Evolutionary conservation across 1,140 invertebrate species (phyloP).

Genomic region (Pseudoatta argentina): DNA sequence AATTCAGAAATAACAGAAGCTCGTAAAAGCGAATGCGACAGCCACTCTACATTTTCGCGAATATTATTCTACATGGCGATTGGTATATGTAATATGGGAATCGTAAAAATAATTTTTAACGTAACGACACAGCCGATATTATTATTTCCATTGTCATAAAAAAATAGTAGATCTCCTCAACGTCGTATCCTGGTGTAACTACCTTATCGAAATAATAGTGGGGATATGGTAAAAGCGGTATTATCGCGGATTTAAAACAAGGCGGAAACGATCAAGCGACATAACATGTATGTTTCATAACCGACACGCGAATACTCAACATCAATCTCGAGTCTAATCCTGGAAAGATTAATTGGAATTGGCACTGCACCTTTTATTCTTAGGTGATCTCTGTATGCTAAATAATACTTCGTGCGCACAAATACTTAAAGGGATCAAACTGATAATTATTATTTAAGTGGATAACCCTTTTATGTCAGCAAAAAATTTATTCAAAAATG

Average conservation of each 20-base stretch:
- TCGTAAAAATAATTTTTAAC: constrained; percentile 28
- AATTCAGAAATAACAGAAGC: constrained; percentile 28
- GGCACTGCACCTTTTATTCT: constrained; percentile 48
- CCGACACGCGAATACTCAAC: constrained; percentile 52
- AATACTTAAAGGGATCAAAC: neutral
- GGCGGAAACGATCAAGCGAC: constrained; percentile 56
- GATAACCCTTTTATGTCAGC: neutral
- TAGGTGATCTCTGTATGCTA: constrained; percentile 20
- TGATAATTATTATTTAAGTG: constrained; percentile 24
- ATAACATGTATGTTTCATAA: constrained; percentile 58
- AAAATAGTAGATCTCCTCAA: constrained; percentile 7
- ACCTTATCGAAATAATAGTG: constrained; percentile 54
- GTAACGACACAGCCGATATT: constrained; percentile 2
- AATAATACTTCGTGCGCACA: constrained; percentile 42
- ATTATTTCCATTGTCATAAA: constrained; percentile 21
- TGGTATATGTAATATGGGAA: neutral
- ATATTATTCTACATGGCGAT: constrained; percentile 2
- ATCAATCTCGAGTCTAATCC: constrained; percentile 53
- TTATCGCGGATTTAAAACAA: constrained; percentile 55
- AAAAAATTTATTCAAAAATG: neutral
- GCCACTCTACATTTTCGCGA: neutral
- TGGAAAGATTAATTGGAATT: constrained; percentile 57
- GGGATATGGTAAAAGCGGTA: constrained; percentile 17
- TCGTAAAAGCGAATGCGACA: constrained; percentile 18
- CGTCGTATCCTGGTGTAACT: constrained; percentile 35